Percentiles rank a stretch among this genome's conserved stretches.
Conservation (phyloP, 2,888 invertebrate species). For the Teleiodes luculella region DNA sequence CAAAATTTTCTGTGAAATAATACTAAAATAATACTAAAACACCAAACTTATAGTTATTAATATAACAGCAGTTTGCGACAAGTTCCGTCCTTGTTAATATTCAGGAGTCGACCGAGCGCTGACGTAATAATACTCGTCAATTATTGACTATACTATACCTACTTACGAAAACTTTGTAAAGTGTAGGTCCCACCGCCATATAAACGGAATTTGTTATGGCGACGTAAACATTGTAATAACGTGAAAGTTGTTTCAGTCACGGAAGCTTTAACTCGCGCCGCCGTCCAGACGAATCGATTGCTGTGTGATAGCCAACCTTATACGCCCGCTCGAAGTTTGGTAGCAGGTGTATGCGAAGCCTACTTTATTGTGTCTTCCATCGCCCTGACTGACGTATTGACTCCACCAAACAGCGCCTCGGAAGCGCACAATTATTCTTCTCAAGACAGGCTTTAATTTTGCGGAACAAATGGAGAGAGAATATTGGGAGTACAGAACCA, state of each 20-base stretch:
- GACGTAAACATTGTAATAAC: slow-evolving; percentile 58
- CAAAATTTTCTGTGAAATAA: no score
- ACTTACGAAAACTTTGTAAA: slow-evolving; percentile 52
- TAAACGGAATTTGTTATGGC: slow-evolving; percentile 55
- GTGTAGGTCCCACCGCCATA: slow-evolving; percentile 38
- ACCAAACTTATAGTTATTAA: no score
- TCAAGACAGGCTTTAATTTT: slow-evolving; percentile 29
- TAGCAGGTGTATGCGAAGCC: slow-evolving; percentile 55
- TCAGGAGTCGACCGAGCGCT: slow-evolving; percentile 33
- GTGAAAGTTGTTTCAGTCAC: slow-evolving; percentile 57
- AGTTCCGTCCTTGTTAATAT: slow-evolving; percentile 36
- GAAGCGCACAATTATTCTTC: slow-evolving; percentile 33
- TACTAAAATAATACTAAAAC: no score
- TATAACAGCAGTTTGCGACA: background rate
- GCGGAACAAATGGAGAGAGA: slow-evolving; percentile 30
- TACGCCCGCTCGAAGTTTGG: slow-evolving; percentile 18
- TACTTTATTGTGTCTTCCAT: slow-evolving; percentile 44
- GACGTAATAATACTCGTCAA: slow-evolving; percentile 39
- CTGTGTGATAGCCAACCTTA: slow-evolving; percentile 38
- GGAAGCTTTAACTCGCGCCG: slow-evolving; percentile 42
- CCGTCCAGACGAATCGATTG: slow-evolving; percentile 71
- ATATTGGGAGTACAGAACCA: slow-evolving; percentile 20
- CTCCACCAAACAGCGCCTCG: slow-evolving; percentile 33
- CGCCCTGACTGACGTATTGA: slow-evolving; percentile 40
- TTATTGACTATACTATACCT: slow-evolving; percentile 45